Evolutionary conservation across 2,888 invertebrate species (phyloP).

Genomic region (Caenorhabditis doughertyi): DNA sequence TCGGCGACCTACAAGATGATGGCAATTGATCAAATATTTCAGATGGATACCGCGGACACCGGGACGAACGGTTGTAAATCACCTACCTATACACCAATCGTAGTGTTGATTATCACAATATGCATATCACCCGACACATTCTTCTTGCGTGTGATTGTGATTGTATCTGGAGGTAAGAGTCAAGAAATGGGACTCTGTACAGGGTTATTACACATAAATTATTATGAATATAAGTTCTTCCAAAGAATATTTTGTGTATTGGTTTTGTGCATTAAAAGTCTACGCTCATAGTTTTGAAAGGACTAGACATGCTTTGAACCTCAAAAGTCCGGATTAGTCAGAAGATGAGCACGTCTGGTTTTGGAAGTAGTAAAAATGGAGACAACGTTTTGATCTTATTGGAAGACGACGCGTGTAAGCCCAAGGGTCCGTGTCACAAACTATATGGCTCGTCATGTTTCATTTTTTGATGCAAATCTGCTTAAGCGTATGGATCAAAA

Average conservation of each 20-base stretch:
- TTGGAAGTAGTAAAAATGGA: constrained; percentile 30
- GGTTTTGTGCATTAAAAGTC: constrained; percentile 22
- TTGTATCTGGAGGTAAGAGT: constrained; percentile 30
- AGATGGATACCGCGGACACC: constrained; percentile 47
- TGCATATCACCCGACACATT: constrained; percentile 62
- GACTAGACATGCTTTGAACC: constrained; percentile 25
- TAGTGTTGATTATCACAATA: constrained; percentile 53
- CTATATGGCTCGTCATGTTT: constrained; percentile 15
- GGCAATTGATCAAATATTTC: constrained; percentile 63
- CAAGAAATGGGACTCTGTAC: too few species aligned
- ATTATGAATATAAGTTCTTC: too few species aligned
- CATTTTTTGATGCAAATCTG: constrained; percentile 19
- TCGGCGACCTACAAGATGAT: constrained; percentile 60
- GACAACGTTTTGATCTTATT: constrained; percentile 20
- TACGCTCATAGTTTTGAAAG: constrained; percentile 1
- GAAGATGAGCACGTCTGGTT: constrained; percentile 55
- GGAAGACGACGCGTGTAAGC: constrained; percentile 16
- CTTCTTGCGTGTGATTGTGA: constrained; percentile 27
- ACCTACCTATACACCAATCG: constrained; percentile 36
- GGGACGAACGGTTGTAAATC: constrained; percentile 58
- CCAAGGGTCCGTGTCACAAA: constrained; percentile 3
- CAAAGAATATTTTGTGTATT: neutral
- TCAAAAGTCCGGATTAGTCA: constrained; percentile 57
- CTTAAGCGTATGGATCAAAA: constrained; percentile 25
- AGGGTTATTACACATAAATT: too few species aligned